These are phyloP conservation scores for Corynorhinus townsendii DNA, from an alignment of 2,113 vertebrate species.

Conservation along the genomic window DNA sequence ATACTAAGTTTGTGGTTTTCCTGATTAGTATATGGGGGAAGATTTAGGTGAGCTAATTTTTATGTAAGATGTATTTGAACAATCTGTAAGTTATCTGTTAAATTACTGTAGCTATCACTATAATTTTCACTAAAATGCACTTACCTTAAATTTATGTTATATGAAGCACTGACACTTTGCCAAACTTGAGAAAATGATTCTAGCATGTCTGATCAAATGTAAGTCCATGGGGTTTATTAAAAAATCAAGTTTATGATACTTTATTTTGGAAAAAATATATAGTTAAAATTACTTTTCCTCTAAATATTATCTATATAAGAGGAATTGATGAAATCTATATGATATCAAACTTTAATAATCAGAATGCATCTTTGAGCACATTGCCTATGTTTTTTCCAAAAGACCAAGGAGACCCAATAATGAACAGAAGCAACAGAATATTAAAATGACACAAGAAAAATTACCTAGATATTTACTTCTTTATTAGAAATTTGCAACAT, in stretches of 20 bases:
- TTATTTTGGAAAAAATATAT: background rate
- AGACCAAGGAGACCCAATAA: background rate
- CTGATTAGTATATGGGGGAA: background rate
- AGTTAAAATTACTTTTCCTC: background rate
- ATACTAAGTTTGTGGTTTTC: background rate
- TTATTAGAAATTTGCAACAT: background rate
- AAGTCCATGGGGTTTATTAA: background rate
- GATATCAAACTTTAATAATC: background rate
- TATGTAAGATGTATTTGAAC: background rate
- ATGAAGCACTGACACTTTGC: background rate
- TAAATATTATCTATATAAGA: background rate
- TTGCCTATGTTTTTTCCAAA: background rate
- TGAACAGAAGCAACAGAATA: background rate
- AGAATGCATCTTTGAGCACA: background rate
- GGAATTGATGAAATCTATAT: background rate
- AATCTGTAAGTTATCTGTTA: background rate
- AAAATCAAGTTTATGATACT: constrained; percentile 5
- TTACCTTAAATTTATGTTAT: background rate
- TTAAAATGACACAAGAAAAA: background rate
- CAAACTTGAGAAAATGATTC: background rate
- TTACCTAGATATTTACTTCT: background rate
- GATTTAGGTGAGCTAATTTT: background rate
- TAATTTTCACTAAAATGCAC: background rate
- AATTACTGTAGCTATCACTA: background rate
- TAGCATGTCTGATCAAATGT: background rate